Percentiles rank a stretch among this genome's conserved stretches.
Evolutionary conservation across 1,140 invertebrate genomes (phyloP).

Genomic region (Leptinotarsa defecta): DNA sequence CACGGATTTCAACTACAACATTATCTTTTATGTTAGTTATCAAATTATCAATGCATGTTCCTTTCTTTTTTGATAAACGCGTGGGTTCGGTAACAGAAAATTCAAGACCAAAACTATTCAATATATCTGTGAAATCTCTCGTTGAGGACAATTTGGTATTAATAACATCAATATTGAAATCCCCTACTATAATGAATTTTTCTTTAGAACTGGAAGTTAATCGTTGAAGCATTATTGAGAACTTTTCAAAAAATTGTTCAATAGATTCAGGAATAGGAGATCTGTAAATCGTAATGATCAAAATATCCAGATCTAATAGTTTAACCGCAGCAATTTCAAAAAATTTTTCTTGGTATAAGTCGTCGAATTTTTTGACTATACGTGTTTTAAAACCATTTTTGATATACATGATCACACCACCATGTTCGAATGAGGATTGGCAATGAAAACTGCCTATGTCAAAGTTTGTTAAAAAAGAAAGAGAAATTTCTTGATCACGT

Average conservation of each 20-base stretch:
- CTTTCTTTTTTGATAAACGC: neutral
- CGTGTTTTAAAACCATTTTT: neutral
- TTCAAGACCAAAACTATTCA: neutral
- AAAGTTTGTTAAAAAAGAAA: neutral
- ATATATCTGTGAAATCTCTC: neutral
- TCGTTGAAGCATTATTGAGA: slow-evolving; percentile 11
- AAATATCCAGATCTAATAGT: neutral
- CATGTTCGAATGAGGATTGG: neutral
- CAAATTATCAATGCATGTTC: slow-evolving; percentile 8
- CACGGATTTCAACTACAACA: too few species aligned
- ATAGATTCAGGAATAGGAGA: slow-evolving; percentile 2
- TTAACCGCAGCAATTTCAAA: slow-evolving; percentile 9
- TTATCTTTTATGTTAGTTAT: too few species aligned
- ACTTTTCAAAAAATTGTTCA: slow-evolving; percentile 8
- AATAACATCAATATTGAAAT: neutral
- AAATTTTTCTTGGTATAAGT: slow-evolving; percentile 12
- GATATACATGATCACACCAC: slow-evolving; percentile 5
- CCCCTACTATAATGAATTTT: neutral
- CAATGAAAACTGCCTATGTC: slow-evolving; percentile 4
- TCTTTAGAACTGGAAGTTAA: neutral
- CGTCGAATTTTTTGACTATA: slow-evolving; percentile 1
- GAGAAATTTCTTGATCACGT: slow-evolving; percentile 11
- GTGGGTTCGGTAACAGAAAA: neutral
- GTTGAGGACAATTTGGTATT: neutral
- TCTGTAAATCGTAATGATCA: slow-evolving; percentile 11